Evolutionary conservation across 2,888 invertebrate genomes (phyloP).

Genomic region (Philonicus albiceps): DNA sequence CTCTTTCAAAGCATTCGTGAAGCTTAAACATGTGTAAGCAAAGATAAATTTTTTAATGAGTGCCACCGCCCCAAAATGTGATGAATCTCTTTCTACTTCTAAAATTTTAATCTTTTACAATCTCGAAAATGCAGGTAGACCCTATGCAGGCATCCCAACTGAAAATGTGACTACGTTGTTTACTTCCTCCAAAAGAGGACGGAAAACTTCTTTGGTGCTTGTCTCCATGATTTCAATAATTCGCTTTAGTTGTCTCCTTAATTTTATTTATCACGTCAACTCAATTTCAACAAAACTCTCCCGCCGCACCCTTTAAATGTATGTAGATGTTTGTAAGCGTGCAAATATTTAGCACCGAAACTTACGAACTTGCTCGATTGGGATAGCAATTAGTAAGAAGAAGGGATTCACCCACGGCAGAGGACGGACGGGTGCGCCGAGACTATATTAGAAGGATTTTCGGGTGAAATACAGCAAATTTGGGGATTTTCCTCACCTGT

Average conservation of each 20-base stretch:
- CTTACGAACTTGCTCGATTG: not conserved
- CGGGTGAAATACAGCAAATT: not conserved
- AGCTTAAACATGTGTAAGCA: not conserved
- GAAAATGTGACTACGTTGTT: not conserved
- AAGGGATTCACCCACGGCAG: not conserved
- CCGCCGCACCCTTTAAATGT: not conserved
- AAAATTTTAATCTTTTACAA: not conserved
- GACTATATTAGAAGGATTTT: not conserved
- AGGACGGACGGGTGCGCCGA: not conserved
- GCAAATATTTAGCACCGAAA: not conserved
- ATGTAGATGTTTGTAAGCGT: not conserved
- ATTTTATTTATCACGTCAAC: not conserved
- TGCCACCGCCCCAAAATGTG: not conserved
- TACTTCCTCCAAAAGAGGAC: not conserved
- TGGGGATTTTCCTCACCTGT: not conserved
- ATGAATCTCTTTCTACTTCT: not conserved
- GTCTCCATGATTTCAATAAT: not conserved
- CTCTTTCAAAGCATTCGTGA: not conserved
- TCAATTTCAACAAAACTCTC: not conserved
- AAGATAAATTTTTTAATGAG: not conserved
- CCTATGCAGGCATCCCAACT: not conserved
- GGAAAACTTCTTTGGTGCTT: not conserved
- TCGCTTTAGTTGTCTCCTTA: not conserved
- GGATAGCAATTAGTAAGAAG: not conserved
- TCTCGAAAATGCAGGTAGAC: not conserved